These are phyloP conservation scores for Nymphicus hollandicus DNA, from an alignment of 2,113 vertebrate species.

Conservation along the genomic window DNA sequence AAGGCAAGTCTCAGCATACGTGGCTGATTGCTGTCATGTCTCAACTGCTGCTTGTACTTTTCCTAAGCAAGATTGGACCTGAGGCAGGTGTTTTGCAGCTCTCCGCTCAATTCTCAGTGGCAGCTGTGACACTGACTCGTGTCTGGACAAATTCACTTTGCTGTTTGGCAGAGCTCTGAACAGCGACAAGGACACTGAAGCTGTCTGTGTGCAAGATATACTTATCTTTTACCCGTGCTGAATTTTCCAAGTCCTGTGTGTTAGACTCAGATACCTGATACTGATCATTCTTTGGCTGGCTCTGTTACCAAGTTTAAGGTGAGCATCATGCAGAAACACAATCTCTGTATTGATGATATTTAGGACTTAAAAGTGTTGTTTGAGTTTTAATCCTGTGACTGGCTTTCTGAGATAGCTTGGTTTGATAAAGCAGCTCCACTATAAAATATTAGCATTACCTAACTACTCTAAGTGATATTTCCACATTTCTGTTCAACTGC, in stretches of 20 bases:
- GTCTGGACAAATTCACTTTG: not conserved
- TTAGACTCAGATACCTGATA: slow-evolving; percentile 29
- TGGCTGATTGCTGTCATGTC: not conserved
- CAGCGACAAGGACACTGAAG: not conserved
- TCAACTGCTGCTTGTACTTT: not conserved
- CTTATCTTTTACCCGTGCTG: slow-evolving; percentile 4
- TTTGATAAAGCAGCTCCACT: not conserved
- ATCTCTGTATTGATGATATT: not conserved
- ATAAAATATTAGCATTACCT: not conserved
- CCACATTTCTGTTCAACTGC: not conserved
- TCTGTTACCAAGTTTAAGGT: not conserved
- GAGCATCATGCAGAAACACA: not conserved
- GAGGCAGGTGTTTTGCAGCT: not conserved
- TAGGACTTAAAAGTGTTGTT: not conserved
- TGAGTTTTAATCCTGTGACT: not conserved
- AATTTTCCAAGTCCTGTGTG: slow-evolving; percentile 45
- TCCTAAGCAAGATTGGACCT: not conserved
- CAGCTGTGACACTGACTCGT: not conserved
- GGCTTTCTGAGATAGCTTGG: not conserved
- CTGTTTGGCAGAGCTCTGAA: not conserved
- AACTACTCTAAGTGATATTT: not conserved
- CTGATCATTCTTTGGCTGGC: not conserved
- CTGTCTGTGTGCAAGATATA: not conserved
- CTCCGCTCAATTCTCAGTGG: not conserved
- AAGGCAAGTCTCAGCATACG: fast-evolving